Evolutionary conservation across 1,140 invertebrate genomes (phyloP).

Genomic region (Drosophila elegans): DNA sequence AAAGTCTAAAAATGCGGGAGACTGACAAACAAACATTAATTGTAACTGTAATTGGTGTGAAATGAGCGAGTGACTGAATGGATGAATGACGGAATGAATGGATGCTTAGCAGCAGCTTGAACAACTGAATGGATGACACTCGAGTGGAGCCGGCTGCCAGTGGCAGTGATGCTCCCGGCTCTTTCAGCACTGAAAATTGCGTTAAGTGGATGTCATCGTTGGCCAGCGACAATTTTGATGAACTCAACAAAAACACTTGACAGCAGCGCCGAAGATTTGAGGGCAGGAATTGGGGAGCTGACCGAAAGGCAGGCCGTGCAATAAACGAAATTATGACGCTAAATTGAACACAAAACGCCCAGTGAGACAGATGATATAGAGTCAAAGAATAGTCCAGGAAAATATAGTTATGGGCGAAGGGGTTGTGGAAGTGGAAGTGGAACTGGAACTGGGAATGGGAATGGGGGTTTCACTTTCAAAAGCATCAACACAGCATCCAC

Average conservation of each 20-base stretch:
- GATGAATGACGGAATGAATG: conserved; percentile 49
- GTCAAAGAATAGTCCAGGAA: conserved; percentile 68
- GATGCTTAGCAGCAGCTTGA: conserved; percentile 55
- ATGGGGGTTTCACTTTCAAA: conserved; percentile 56
- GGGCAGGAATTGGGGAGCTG: background rate
- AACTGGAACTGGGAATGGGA: too few species aligned
- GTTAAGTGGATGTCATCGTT: conserved; percentile 68
- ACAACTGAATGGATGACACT: conserved; percentile 61
- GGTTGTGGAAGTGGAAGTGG: background rate
- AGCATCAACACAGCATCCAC: conserved; percentile 35
- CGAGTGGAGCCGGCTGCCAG: conserved; percentile 61
- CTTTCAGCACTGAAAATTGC: conserved; percentile 61
- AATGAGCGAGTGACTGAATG: conserved; percentile 54
- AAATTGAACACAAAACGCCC: conserved; percentile 81
- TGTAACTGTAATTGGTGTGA: conserved; percentile 81
- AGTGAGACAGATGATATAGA: conserved; percentile 35
- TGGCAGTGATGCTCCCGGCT: conserved; percentile 24
- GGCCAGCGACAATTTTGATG: conserved; percentile 77
- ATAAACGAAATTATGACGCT: conserved; percentile 83
- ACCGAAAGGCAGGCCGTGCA: conserved; percentile 55
- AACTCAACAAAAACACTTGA: conserved; percentile 82
- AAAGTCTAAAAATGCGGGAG: conserved; percentile 55
- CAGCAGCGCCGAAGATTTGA: conserved; percentile 51
- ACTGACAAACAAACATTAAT: conserved; percentile 77
- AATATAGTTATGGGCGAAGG: conserved; percentile 28